Percentiles rank a stretch among this genome's conserved stretches.
Conservation (phyloP, 2,797 vertebrate species). For the Chiloscyllium punctatum region DNA sequence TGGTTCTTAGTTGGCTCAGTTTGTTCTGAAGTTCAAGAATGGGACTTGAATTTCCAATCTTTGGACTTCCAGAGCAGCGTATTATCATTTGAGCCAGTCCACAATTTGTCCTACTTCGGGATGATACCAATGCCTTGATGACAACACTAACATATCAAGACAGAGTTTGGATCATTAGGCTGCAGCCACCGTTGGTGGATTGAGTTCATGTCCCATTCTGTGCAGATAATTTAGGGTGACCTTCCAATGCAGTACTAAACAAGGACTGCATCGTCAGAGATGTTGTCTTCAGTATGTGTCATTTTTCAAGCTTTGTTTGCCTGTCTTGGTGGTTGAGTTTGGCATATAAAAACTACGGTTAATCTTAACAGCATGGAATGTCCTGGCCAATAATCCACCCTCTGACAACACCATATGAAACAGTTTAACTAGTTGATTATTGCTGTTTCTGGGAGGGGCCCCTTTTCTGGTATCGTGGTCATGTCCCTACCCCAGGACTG, state of each 20-base stretch:
- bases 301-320: not conserved
- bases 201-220: not conserved
- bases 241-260: not conserved
- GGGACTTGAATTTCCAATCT: not conserved
- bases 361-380: not conserved
- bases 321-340: not conserved
- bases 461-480: too few relatives aligned
- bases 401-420: not conserved
- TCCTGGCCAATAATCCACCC: not conserved
- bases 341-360: not conserved
- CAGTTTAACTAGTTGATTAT: not conserved
- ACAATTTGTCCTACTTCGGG: not conserved
- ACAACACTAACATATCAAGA: not conserved
- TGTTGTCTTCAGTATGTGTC: not conserved
- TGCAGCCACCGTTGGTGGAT: not conserved
- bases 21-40: not conserved
- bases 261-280: not conserved
- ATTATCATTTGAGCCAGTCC: not conserved
- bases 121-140: not conserved
- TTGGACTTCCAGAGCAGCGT: not conserved
- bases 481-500: too few relatives aligned
- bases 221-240: not conserved
- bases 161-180: not conserved
- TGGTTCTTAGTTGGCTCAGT: not conserved
- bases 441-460: too few relatives aligned